phyloP scores from a whole-genome alignment of 1,140 invertebrate species.

The Orchestia grillus region DNA sequence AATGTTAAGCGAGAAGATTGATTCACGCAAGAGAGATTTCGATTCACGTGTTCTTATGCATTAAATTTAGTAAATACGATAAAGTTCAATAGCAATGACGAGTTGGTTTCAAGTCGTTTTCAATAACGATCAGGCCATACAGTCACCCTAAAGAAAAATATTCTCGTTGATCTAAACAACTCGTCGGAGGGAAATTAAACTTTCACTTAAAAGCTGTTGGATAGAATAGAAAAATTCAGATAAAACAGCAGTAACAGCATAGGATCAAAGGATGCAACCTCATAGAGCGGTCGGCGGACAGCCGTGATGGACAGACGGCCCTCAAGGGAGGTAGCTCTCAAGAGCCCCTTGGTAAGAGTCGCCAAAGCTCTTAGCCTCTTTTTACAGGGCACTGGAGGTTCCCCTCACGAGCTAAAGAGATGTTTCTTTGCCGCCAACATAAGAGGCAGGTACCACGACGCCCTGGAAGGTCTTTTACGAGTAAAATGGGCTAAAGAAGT shows the following conservation, averaged over 20 bases:
- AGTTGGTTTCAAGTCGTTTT: neutral
- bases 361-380: conserved; percentile 36
- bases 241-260: neutral
- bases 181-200: neutral
- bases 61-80: neutral
- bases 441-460: neutral
- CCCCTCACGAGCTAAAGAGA: conserved; percentile 41
- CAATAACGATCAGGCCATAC: neutral
- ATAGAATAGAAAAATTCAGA: neutral
- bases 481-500: neutral
- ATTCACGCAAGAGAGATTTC: too few species aligned
- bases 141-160: neutral
- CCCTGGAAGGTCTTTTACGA: neutral
- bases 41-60: neutral
- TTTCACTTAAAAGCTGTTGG: neutral
- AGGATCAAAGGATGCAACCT: neutral
- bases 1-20: too few species aligned
- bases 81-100: neutral
- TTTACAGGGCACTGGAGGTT: conserved; percentile 30
- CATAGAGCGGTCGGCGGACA: conserved; percentile 2
- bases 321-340: neutral
- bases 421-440: conserved; percentile 44
- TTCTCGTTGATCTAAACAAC: neutral
- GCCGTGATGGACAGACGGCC: conserved; percentile 27
- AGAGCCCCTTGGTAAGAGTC: conserved; percentile 23